Percentiles rank a stretch among this genome's conserved stretches.
phyloP scores from a whole-genome alignment of 2,888 invertebrate species.

The Apamea monoglypha region DNA sequence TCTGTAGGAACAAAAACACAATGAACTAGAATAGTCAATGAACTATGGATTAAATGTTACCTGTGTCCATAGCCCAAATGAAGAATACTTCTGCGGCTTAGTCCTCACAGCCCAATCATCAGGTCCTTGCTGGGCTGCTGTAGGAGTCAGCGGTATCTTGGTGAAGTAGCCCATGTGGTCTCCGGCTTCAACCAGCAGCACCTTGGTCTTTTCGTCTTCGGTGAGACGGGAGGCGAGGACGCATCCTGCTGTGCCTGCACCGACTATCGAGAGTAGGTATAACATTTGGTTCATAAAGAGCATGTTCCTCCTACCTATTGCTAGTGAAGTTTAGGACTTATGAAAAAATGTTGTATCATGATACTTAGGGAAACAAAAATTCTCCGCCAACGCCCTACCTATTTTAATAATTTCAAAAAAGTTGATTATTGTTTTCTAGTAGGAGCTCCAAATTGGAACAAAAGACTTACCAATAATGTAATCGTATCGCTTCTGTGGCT shows the following conservation, averaged over 20 bases:
- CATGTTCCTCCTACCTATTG: neutral
- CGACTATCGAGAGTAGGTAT: constrained; percentile 88
- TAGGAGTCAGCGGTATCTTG: constrained; percentile 92
- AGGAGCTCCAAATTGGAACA: constrained; percentile 2
- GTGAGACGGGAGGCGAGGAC: constrained; percentile 92
- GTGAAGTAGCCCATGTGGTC: constrained; percentile 92
- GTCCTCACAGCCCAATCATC: constrained; percentile 93
- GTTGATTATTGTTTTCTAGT: constrained; percentile 12
- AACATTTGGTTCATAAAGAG: neutral
- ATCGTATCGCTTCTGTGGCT: constrained; percentile 84
- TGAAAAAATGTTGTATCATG: neutral
- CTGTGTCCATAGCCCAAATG: constrained; percentile 91
- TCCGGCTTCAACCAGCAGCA: constrained; percentile 93
- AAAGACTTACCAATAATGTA: constrained; percentile 84
- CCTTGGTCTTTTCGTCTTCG: constrained; percentile 88
- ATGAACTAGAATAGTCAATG: neutral
- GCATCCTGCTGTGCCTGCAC: constrained; percentile 93
- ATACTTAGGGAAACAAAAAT: neutral
- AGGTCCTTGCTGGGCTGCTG: constrained; percentile 92
- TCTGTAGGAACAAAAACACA: neutral
- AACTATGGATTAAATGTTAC: constrained; percentile 75
- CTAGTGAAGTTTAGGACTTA: neutral
- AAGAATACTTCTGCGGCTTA: constrained; percentile 91
- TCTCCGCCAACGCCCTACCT: neutral
- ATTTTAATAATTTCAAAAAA: neutral